Evolutionary conservation across 2,888 invertebrate genomes (phyloP).

Genomic region (Heliconius cydno): DNA sequence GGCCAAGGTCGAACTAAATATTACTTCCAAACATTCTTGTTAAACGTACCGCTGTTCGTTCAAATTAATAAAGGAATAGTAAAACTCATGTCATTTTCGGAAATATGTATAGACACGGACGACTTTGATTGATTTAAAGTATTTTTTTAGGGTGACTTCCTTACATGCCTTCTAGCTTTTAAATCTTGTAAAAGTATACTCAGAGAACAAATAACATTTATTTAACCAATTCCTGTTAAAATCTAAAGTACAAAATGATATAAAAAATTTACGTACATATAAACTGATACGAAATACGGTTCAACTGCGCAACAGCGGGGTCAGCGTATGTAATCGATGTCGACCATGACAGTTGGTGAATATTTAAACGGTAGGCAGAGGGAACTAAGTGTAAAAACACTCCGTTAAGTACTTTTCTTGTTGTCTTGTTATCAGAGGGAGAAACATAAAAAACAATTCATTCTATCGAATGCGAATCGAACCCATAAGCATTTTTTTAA

Average conservation of each 20-base stretch:
- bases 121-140: not conserved
- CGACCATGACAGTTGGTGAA: not conserved
- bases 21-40: not conserved
- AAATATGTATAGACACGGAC: not conserved
- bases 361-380: no score
- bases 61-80: not conserved
- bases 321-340: conserved; percentile 5
- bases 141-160: not conserved
- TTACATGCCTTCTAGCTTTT: no score
- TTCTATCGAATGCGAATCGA: not conserved
- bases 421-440: not conserved
- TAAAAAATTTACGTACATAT: not conserved
- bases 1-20: conserved; percentile 23
- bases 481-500: not conserved
- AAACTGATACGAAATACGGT: not conserved
- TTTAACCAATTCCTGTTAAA: not conserved
- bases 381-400: no score
- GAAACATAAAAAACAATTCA: not conserved
- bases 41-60: not conserved
- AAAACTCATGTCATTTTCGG: not conserved
- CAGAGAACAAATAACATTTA: no score
- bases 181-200: no score
- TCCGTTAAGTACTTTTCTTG: no score
- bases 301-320: not conserved
- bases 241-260: not conserved